phyloP scores from a whole-genome alignment of 2,888 invertebrate species.

The Catocala sponsa region DNA sequence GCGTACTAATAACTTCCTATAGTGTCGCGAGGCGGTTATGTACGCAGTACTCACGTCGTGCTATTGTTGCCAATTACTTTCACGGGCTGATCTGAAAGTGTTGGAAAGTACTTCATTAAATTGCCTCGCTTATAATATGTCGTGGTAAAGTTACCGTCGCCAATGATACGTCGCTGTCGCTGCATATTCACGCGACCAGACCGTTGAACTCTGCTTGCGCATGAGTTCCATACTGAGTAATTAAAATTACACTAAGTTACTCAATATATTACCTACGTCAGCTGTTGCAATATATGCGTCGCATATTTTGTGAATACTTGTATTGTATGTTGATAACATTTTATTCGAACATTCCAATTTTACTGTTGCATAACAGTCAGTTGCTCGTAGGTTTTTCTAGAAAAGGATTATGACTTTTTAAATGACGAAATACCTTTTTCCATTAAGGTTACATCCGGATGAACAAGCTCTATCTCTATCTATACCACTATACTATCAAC shows the following conservation, averaged over 20 bases:
- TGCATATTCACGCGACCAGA: slow-evolving; percentile 59
- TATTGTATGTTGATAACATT: slow-evolving; percentile 4
- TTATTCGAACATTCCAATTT: background rate
- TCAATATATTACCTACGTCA: slow-evolving; percentile 13
- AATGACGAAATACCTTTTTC: too few species aligned
- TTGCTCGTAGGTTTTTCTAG: too few species aligned
- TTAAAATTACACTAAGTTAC: slow-evolving; percentile 20
- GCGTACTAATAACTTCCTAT: slow-evolving; percentile 38
- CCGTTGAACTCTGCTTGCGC: slow-evolving; percentile 48
- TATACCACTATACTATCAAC: too few species aligned
- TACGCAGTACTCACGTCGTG: slow-evolving; percentile 23
- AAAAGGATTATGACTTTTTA: too few species aligned
- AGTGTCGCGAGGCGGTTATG: slow-evolving; percentile 37
- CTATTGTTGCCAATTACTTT: slow-evolving; percentile 69
- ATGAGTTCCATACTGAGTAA: slow-evolving; percentile 30
- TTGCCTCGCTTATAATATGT: slow-evolving; percentile 57
- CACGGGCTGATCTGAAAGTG: slow-evolving; percentile 76
- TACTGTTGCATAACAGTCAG: too few species aligned
- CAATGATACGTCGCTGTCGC: slow-evolving; percentile 41
- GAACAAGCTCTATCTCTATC: too few species aligned
- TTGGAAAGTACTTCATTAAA: slow-evolving; percentile 80
- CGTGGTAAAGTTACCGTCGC: slow-evolving; percentile 37
- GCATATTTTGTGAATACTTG: background rate
- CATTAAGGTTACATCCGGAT: too few species aligned
- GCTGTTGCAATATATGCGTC: background rate